Evolutionary conservation across 2,113 vertebrate species (phyloP).

Genomic region (Lepus americanus): DNA sequence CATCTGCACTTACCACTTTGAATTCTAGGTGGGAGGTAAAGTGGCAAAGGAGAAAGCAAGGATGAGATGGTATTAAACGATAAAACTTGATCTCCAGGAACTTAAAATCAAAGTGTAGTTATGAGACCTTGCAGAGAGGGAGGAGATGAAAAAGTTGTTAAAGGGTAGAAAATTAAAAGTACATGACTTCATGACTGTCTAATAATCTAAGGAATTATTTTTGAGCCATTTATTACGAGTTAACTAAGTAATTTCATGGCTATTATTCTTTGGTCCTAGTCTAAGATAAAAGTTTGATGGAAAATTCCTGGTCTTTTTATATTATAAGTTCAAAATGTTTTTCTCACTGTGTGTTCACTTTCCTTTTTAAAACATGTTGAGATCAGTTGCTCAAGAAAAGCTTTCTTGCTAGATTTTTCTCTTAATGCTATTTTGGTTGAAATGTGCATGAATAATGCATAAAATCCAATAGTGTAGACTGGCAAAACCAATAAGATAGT

Average conservation of each 20-base stretch:
- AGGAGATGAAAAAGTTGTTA: not conserved
- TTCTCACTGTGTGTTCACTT: slow-evolving; percentile 40
- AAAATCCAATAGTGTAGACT: slow-evolving; percentile 40
- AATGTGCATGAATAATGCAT: slow-evolving; percentile 73
- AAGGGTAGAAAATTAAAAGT: not conserved
- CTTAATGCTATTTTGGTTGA: slow-evolving; percentile 67
- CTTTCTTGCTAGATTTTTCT: slow-evolving; percentile 66
- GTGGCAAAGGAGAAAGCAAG: not conserved
- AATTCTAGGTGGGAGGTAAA: not conserved
- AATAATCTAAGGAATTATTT: not conserved
- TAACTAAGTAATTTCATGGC: not conserved
- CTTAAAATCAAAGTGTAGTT: not conserved
- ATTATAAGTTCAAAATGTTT: not conserved
- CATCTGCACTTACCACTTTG: not conserved
- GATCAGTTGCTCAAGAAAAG: slow-evolving; percentile 61
- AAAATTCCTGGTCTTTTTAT: slow-evolving; percentile 48
- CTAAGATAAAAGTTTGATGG: slow-evolving; percentile 5
- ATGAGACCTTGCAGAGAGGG: not conserved
- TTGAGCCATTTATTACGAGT: not conserved
- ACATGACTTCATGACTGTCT: not conserved
- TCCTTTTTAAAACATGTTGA: slow-evolving; percentile 67
- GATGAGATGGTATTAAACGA: not conserved
- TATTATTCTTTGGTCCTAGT: not conserved
- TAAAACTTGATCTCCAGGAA: not conserved
- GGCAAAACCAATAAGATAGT: slow-evolving; percentile 40